These are phyloP conservation scores for Hippocampus abdominalis DNA, from an alignment of 2,113 vertebrate species.

Conservation along the genomic window DNA sequence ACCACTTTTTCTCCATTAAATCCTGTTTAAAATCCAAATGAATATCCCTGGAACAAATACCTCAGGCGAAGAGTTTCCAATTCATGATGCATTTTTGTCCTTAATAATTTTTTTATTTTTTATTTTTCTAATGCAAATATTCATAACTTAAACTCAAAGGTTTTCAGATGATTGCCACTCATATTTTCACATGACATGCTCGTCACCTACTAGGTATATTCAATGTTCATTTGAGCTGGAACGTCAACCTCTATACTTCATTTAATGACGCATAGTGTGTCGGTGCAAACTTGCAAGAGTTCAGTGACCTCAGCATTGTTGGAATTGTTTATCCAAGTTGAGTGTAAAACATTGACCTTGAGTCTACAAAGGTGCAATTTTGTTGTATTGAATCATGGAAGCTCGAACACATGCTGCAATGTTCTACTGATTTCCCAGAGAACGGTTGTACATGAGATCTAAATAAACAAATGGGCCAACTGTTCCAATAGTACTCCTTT, in stretches of 20 bases:
- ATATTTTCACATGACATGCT: conserved; percentile 2
- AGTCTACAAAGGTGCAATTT: too few species aligned
- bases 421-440: conserved; percentile 13
- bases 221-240: conserved; percentile 8
- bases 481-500: conserved; percentile 16
- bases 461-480: conserved; percentile 36
- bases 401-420: conserved; percentile 5
- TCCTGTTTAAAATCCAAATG: too few species aligned
- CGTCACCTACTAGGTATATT: conserved; percentile 3
- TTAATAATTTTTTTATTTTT: too few species aligned
- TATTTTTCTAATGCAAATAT: neutral
- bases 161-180: neutral
- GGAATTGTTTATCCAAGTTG: conserved; percentile 24
- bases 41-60: too few species aligned
- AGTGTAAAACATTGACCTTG: conserved; percentile 16
- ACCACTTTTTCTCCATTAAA: too few species aligned
- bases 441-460: conserved; percentile 26
- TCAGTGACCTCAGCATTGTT: conserved; percentile 14
- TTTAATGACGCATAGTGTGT: conserved; percentile 31
- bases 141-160: neutral
- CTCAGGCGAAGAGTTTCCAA: too few species aligned
- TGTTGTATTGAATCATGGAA: conserved; percentile 19
- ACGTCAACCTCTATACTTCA: conserved; percentile 22
- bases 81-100: too few species aligned
- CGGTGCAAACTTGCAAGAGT: conserved; percentile 11